Percentiles rank a stretch among this genome's conserved stretches.
Conservation (phyloP, 2,113 vertebrate genomes). For the Hemibagrus wyckioides region DNA sequence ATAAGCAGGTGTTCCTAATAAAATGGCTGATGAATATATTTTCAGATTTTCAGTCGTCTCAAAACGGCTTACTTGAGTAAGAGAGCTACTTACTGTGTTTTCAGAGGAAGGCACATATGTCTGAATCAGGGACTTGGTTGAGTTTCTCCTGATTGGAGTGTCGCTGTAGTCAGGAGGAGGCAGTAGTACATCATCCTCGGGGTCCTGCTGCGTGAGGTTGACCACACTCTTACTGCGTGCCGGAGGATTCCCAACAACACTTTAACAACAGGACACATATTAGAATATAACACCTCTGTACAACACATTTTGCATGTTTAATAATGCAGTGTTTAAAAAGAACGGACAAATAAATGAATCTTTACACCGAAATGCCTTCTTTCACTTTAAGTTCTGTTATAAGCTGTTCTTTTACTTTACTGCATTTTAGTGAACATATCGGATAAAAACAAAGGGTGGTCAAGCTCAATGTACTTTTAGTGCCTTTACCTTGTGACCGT, state of each 20-base stretch:
- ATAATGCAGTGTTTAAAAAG: neutral
- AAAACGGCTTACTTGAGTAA: neutral
- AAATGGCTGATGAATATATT: neutral
- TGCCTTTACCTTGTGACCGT: neutral
- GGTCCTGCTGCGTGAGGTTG: slow-evolving; percentile 84
- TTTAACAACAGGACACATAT: slow-evolving; percentile 54
- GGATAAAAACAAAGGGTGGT: neutral
- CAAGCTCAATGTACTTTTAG: neutral
- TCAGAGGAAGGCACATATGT: slow-evolving; percentile 55
- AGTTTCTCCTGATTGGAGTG: slow-evolving; percentile 46
- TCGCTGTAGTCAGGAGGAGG: slow-evolving; percentile 86
- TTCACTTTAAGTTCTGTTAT: neutral
- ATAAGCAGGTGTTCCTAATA: neutral
- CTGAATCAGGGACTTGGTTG: slow-evolving; percentile 48
- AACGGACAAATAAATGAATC: neutral
- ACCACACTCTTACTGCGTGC: slow-evolving; percentile 87
- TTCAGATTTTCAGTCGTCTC: neutral
- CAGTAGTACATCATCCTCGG: slow-evolving; percentile 74
- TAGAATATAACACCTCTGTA: neutral
- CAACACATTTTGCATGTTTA: neutral
- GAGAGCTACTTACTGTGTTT: slow-evolving; percentile 63
- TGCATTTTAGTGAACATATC: neutral
- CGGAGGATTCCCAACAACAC: slow-evolving; percentile 41
- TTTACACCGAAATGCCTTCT: neutral
- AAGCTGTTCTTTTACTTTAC: neutral